A percentile compares a stretch with the other conserved stretches of the same genome.
These are phyloP conservation scores for Probaryconus sp. DNA, from an alignment of 1,140 invertebrate species.

Conservation along the genomic window DNA sequence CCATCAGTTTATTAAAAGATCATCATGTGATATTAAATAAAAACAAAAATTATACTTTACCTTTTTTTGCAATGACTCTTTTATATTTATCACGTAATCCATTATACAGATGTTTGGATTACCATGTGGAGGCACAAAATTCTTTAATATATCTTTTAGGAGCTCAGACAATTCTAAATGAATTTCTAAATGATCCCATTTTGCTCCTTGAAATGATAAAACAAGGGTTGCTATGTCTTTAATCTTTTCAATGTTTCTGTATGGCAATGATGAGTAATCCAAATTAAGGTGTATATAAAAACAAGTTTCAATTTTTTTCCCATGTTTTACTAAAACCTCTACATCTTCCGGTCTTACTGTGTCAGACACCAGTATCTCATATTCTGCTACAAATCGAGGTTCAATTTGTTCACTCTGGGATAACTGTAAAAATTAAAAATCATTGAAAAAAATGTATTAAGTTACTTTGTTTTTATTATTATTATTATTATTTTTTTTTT, in stretches of 20 bases:
- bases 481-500: too few relatives aligned
- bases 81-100: slow-evolving; percentile 20
- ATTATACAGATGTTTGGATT: not conserved
- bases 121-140: too few relatives aligned
- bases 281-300: slow-evolving; percentile 70
- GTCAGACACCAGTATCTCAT: slow-evolving; percentile 60
- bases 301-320: slow-evolving; percentile 59
- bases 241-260: slow-evolving; percentile 21
- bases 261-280: slow-evolving; percentile 68
- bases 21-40: too few relatives aligned
- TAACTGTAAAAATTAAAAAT: not conserved
- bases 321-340: slow-evolving; percentile 66
- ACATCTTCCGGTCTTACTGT: slow-evolving; percentile 64
- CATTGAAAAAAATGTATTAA: not conserved
- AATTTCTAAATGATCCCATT: slow-evolving; percentile 63
- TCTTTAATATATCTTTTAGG: slow-evolving; percentile 63
- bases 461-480: too few relatives aligned
- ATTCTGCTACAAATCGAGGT: slow-evolving; percentile 63
- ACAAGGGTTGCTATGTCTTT: slow-evolving; percentile 64
- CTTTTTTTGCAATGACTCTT: slow-evolving; percentile 62
- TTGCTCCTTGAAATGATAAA: slow-evolving; percentile 64
- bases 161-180: slow-evolving; percentile 70
- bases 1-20: too few relatives aligned
- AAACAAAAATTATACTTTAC: slow-evolving; percentile 21
- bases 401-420: slow-evolving; percentile 48